A percentile compares a stretch with the other conserved stretches of the same genome.
These are phyloP conservation scores for Tupaia tana DNA, from an alignment of 2,113 vertebrate species.

Conservation along the genomic window DNA sequence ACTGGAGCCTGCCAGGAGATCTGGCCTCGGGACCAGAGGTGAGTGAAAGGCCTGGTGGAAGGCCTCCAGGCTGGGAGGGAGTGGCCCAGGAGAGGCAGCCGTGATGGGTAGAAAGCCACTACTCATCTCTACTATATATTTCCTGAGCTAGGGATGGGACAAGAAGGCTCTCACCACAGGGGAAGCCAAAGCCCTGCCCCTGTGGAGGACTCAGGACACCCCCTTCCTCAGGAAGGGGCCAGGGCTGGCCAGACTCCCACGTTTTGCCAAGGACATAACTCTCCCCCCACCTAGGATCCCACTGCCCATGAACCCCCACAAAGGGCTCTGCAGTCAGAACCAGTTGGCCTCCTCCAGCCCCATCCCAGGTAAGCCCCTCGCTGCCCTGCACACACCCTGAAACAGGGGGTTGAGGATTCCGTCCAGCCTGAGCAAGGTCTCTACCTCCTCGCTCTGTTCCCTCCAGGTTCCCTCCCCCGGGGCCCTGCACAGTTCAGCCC, in stretches of 20 bases:
- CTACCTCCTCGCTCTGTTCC: neutral
- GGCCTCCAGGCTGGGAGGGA: slow-evolving; percentile 36
- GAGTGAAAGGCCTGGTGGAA: slow-evolving; percentile 47
- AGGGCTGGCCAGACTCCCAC: neutral
- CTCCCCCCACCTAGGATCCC: slow-evolving; percentile 33
- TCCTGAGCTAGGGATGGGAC: slow-evolving; percentile 21
- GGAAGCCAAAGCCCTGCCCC: slow-evolving; percentile 1
- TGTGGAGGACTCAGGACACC: neutral
- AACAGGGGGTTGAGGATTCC: neutral
- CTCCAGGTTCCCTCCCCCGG: slow-evolving; percentile 52
- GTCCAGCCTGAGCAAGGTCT: neutral
- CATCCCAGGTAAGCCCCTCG: slow-evolving; percentile 56
- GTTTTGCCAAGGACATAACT: slow-evolving; percentile 48
- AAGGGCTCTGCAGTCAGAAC: slow-evolving; percentile 65
- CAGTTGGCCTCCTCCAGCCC: slow-evolving; percentile 48
- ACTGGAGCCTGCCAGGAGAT: slow-evolving; percentile 70
- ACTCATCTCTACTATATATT: neutral
- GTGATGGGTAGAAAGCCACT: neutral
- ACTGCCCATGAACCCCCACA: slow-evolving; percentile 39
- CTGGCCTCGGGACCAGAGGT: slow-evolving; percentile 67
- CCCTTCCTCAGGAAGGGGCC: neutral
- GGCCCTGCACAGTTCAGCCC: neutral
- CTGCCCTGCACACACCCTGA: neutral
- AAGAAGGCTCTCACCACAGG: neutral
- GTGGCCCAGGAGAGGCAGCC: neutral